phyloP scores from a whole-genome alignment of 2,888 invertebrate species.

The Atherix ibis region DNA sequence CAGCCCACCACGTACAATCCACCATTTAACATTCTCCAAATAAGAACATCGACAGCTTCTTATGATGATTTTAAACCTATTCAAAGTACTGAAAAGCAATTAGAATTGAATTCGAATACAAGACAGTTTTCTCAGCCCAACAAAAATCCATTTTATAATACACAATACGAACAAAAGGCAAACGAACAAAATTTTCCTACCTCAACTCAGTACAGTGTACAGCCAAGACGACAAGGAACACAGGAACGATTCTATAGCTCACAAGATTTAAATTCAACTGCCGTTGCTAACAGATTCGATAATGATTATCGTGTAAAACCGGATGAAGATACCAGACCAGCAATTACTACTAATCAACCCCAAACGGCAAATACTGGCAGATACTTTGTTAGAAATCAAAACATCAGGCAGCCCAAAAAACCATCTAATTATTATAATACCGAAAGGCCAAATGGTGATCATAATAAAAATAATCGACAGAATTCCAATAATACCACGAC shows the following conservation, averaged over 20 bases:
- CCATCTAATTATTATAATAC: too few relatives aligned
- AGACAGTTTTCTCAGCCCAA: slow-evolving; percentile 3
- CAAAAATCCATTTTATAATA: slow-evolving; percentile 9
- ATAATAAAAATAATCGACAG: too few relatives aligned
- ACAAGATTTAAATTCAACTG: not conserved
- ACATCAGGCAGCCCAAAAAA: too few relatives aligned
- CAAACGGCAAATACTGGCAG: too few relatives aligned
- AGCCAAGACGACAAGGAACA: not conserved
- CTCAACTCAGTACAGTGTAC: too few relatives aligned
- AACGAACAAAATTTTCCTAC: slow-evolving; percentile 5
- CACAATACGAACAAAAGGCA: slow-evolving; percentile 8
- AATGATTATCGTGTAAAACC: too few relatives aligned
- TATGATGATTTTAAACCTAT: slow-evolving; percentile 1
- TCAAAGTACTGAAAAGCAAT: slow-evolving; percentile 1
- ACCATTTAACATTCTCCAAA: slow-evolving; percentile 6
- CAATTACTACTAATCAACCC: too few relatives aligned
- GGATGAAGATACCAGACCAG: too few relatives aligned
- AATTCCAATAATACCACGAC: not conserved
- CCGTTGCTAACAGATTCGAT: too few relatives aligned
- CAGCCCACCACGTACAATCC: slow-evolving; percentile 31
- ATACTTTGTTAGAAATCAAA: too few relatives aligned
- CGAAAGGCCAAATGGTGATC: too few relatives aligned
- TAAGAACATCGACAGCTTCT: not conserved
- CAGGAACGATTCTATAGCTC: not conserved
- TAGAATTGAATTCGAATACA: too few relatives aligned